phyloP scores from a whole-genome alignment of 2,888 invertebrate species.

The Marasmarcha lunaedactyla region DNA sequence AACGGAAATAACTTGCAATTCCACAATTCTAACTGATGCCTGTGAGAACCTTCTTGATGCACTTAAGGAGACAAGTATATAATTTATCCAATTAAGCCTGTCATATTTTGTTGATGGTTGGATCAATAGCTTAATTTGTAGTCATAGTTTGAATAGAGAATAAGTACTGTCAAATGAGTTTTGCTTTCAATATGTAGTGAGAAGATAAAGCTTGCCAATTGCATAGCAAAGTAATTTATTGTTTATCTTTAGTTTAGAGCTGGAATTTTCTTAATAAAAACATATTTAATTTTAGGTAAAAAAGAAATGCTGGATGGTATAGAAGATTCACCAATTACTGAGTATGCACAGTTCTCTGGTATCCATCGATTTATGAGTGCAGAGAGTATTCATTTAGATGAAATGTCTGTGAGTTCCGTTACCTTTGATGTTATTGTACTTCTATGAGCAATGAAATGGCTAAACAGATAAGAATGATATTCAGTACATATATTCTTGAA shows the following conservation, averaged over 20 bases:
- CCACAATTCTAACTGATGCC: slow-evolving; percentile 37
- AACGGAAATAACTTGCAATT: slow-evolving; percentile 36
- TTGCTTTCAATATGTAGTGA: neutral
- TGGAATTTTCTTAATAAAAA: too few relatives aligned
- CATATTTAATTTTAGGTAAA: slow-evolving; percentile 53
- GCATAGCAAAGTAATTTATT: too few relatives aligned
- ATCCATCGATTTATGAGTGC: slow-evolving; percentile 81
- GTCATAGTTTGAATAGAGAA: too few relatives aligned
- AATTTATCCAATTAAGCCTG: neutral
- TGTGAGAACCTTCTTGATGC: slow-evolving; percentile 69
- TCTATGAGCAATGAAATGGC: too few relatives aligned
- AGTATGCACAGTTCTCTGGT: slow-evolving; percentile 74
- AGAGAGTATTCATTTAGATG: slow-evolving; percentile 67
- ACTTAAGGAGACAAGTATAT: slow-evolving; percentile 58
- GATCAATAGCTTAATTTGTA: too few relatives aligned
- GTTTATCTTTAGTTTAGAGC: too few relatives aligned
- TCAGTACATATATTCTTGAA: too few relatives aligned
- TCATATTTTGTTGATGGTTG: too few relatives aligned
- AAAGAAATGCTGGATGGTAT: slow-evolving; percentile 26
- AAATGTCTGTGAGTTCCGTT: slow-evolving; percentile 41
- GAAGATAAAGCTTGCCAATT: neutral
- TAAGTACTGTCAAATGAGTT: too few relatives aligned
- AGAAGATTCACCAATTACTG: slow-evolving; percentile 33
- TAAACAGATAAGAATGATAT: too few relatives aligned
- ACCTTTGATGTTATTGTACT: too few relatives aligned